A percentile compares a stretch with the other conserved stretches of the same genome.
Conservation (phyloP, 2,888 invertebrate species). For the Clistopyga incitator region DNA sequence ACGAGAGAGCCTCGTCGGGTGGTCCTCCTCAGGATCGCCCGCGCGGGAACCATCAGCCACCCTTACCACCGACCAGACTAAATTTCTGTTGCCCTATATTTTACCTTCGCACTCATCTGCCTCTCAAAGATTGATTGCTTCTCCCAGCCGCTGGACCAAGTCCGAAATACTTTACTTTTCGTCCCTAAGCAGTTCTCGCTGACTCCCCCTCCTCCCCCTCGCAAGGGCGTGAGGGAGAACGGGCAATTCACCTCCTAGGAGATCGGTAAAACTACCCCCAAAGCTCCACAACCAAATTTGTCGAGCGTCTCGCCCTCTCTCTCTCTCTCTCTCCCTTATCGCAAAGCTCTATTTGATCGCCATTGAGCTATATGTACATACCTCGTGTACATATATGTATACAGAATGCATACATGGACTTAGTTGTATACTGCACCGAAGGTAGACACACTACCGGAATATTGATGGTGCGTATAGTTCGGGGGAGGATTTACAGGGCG, state of each 20-base stretch:
- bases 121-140: slow-evolving; percentile 84
- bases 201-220: not conserved
- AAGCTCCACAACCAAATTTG: slow-evolving; percentile 18
- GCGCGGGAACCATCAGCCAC: slow-evolving; percentile 5
- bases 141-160: slow-evolving; percentile 69
- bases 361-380: slow-evolving; percentile 10
- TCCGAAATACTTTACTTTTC: slow-evolving; percentile 40
- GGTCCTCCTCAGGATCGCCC: not conserved
- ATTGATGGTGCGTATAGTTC: not conserved
- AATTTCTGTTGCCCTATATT: slow-evolving; percentile 84
- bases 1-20: not conserved
- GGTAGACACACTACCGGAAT: not conserved
- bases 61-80: slow-evolving; percentile 77
- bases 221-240: too few species aligned
- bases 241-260: slow-evolving; percentile 27
- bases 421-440: not conserved
- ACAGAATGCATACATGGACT: slow-evolving; percentile 5
- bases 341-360: slow-evolving; percentile 22
- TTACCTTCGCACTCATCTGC: slow-evolving; percentile 83
- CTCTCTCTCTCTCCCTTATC: not conserved
- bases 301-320: slow-evolving; percentile 16
- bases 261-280: slow-evolving; percentile 48
- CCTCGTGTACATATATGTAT: not conserved
- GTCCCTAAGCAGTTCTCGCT: not conserved
- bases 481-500: not conserved